Percentiles rank a stretch among this genome's conserved stretches.
These are phyloP conservation scores for Lysiphlebus fabarum DNA, from an alignment of 1,140 invertebrate species.

Conservation along the genomic window DNA sequence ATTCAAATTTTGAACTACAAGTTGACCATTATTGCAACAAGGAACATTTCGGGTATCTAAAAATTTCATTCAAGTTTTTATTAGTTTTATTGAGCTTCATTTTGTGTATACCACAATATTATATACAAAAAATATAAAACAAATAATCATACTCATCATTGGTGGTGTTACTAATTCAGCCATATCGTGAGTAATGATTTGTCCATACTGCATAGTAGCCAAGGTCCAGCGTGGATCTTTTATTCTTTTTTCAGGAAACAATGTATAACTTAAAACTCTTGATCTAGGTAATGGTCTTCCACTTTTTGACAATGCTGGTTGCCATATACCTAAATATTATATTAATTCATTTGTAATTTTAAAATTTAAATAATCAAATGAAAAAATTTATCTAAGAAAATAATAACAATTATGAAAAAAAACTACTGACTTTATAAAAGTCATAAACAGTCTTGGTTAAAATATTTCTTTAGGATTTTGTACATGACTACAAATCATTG, in stretches of 20 bases:
- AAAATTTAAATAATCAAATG: slow-evolving; percentile 1
- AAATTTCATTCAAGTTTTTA: no score
- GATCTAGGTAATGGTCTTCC: slow-evolving; percentile 67
- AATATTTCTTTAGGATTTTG: no score
- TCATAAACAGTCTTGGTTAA: no score
- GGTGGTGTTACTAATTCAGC: slow-evolving; percentile 41
- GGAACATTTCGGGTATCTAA: background rate
- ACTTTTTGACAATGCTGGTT: slow-evolving; percentile 60
- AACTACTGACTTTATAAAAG: no score
- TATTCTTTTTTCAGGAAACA: slow-evolving; percentile 66
- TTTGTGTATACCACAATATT: no score
- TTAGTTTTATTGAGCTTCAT: no score
- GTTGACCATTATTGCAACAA: slow-evolving; percentile 57
- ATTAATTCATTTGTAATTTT: no score
- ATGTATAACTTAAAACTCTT: slow-evolving; percentile 65
- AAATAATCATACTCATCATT: background rate
- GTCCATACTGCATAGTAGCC: slow-evolving; percentile 82
- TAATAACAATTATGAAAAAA: background rate
- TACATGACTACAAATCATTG: no score
- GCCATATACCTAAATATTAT: slow-evolving; percentile 60
- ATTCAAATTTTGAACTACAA: slow-evolving; percentile 52
- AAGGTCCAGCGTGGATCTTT: slow-evolving; percentile 69
- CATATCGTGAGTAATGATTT: slow-evolving; percentile 86
- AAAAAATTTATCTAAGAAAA: background rate
- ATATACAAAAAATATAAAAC: background rate